Evolutionary conservation across 1,140 invertebrate genomes (phyloP), one percentile per base, ranked within the genome.

Genomic region (Subanguina moxae): DNA sequence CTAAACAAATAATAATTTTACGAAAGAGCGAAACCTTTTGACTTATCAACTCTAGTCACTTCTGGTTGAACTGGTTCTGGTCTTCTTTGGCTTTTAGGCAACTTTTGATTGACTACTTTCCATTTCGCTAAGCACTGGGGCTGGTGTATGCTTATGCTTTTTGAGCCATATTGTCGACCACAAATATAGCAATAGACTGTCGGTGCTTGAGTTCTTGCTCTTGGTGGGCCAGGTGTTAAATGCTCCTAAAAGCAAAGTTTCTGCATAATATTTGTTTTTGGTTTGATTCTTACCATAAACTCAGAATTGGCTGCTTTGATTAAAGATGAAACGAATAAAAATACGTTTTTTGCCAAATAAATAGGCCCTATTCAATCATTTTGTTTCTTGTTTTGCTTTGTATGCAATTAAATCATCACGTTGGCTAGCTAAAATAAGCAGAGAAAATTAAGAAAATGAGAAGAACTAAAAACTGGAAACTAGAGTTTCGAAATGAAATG

Each of bases 81-180:
- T 70, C 87, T 80, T 46, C 87, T 83, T 64, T 87, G 85, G 65
- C 84, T 80, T 45, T 84, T 83, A 8, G 88, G 88, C 57, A 90
- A 80, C 76, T 87, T 87, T 8, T 86, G 83, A 76, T 90, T 90
- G 78, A 90, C 88, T 48, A 83, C 78, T 30, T 87, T 84, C 89
- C 90, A 90, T 78, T 89, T 90, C 76, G 88, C 87, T 30, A 90
- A 76, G 78, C 90, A 91, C 73, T 90, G 88, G 0, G 89, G 89
- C 76, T 90, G 88, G 83, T 91, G 90, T 65, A 90, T 90, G 19
- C 83, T 82, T 63, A 91, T 87, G 43, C 88, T 89, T 71, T 86
- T 87, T 0, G 87, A 86, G 11, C 89, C 89, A 82, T 90, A 91
- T 71, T 89, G 86, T 62, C 88, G 85, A 3, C 89, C 88, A 76